phyloP scores from a whole-genome alignment of 2,113 vertebrate species.

The Hippocampus abdominalis region DNA sequence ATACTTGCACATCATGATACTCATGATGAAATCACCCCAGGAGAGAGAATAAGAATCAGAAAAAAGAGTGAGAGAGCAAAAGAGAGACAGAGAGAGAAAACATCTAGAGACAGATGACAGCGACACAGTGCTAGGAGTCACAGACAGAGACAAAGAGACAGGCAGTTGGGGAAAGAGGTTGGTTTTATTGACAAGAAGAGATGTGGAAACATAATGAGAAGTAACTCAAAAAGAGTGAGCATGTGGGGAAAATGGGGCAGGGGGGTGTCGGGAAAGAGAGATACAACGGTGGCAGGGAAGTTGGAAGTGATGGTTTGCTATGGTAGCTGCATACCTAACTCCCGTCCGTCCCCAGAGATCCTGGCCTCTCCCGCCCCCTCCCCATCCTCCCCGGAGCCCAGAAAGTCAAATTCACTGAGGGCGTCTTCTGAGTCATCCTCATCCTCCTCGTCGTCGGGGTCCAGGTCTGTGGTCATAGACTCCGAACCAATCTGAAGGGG shows the following conservation, averaged over 20 bases:
- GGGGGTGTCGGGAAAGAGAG: constrained; percentile 33
- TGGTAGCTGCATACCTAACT: constrained; percentile 77
- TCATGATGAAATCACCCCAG: constrained; percentile 40
- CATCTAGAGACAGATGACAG: constrained; percentile 47
- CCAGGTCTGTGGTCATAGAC: constrained; percentile 79
- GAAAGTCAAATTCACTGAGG: constrained; percentile 86
- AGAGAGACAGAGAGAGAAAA: constrained; percentile 26
- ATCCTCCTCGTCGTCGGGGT: constrained; percentile 84
- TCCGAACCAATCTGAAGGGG: constrained; percentile 73
- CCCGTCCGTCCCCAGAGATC: constrained; percentile 78
- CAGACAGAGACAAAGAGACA: constrained; percentile 69
- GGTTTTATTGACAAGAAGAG: constrained; percentile 71
- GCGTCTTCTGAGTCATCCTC: constrained; percentile 89
- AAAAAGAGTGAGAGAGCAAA: neutral
- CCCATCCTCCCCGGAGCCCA: constrained; percentile 85
- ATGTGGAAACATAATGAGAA: constrained; percentile 65
- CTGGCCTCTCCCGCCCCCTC: constrained; percentile 80
- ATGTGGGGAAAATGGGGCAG: neutral
- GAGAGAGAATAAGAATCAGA: neutral
- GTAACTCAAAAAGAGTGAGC: constrained; percentile 49
- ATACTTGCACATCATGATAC: constrained; percentile 4
- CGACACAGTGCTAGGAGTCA: constrained; percentile 47
- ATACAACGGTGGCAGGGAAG: constrained; percentile 61
- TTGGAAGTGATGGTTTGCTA: constrained; percentile 59
- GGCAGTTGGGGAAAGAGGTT: constrained; percentile 67